Base-by-base conservation (phyloP, 2,888 invertebrate species). In the Drosophila vallismaia region DNA sequence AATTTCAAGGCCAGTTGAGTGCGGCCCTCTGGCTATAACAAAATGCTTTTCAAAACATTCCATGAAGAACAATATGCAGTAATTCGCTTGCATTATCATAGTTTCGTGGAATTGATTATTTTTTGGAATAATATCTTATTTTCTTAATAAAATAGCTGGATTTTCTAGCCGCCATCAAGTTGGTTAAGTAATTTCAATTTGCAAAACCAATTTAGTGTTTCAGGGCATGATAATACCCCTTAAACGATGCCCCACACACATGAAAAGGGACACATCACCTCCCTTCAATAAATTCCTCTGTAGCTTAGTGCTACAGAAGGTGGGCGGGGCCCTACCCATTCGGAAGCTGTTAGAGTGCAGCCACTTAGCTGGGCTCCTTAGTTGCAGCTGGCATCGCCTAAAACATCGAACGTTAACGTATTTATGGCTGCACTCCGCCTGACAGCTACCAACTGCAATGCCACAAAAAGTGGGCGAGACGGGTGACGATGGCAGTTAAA, bases 391-490 rank as follows among this genome's bases (percentile, higher is more conserved):
- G 71, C 76, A 49, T 59, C 69, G 55, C 52, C 49, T 52, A 79
- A 79, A 72, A 71, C 75, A 84, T 85, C 78, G 86, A 85, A 86
- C 82, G 68, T 52, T 85, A 85, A 78, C 78, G 78, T 80, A 82
- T 86, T 85, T 85, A 86, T 82, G 85, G 67, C 74, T 80, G 71
- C 81, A 86, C 84, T 83, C 74, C 73, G 69, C 69, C 71, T 68
- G 77, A 82, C 81, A 85, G 72, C 70, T 48, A 46, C 71, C 71
- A 72, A 77, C 69, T 79, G 77, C 67, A 51, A 46, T 46, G 62
- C 52, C 48, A 49, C 46, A 56, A 40, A 45, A 19, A 45, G 62
- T 42, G 40, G 40, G 40, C 19, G 40, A 6, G 19, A n/a, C 6
- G 44, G 40, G 59, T 38, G 38, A 46, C 36, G 26, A 57, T 26